phyloP scores from a whole-genome alignment of 2,888 invertebrate species.

The Lasiommata megera region DNA sequence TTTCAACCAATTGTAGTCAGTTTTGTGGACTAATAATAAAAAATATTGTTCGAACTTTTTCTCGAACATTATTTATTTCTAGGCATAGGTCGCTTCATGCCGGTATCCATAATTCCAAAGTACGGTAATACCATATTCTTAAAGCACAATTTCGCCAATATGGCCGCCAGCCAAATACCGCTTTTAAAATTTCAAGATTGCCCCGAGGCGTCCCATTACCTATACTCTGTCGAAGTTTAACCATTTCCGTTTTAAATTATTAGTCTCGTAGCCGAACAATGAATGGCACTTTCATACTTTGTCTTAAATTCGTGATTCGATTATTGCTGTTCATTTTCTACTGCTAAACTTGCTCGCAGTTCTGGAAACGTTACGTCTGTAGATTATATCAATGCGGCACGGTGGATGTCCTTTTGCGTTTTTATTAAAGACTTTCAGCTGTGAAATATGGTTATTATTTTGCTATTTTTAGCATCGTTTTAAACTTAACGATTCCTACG shows the following conservation, averaged over 20 bases:
- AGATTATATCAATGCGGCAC: too few species aligned
- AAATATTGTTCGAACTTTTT: too few species aligned
- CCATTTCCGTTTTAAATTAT: slow-evolving; percentile 28
- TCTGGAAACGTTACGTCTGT: not conserved
- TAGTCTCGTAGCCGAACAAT: slow-evolving; percentile 15
- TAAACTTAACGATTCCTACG: too few species aligned
- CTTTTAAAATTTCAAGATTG: slow-evolving; percentile 15
- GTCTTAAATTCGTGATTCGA: slow-evolving; percentile 2
- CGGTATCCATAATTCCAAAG: not conserved
- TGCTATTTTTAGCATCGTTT: too few species aligned
- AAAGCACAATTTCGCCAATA: not conserved
- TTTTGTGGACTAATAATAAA: too few species aligned
- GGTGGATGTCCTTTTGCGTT: too few species aligned
- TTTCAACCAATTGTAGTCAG: too few species aligned
- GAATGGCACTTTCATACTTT: slow-evolving; percentile 6
- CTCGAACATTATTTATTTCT: too few species aligned
- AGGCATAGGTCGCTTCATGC: too few species aligned
- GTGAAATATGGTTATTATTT: too few species aligned
- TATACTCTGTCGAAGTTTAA: slow-evolving; percentile 21
- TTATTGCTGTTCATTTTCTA: slow-evolving; percentile 3
- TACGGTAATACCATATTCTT: slow-evolving; percentile 3
- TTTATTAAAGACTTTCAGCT: too few species aligned
- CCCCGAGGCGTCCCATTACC: slow-evolving; percentile 17
- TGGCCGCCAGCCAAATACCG: slow-evolving; percentile 16
- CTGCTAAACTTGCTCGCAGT: not conserved